Conservation (phyloP, 2,113 vertebrate genomes). For the Dromiciops gliroides region DNA sequence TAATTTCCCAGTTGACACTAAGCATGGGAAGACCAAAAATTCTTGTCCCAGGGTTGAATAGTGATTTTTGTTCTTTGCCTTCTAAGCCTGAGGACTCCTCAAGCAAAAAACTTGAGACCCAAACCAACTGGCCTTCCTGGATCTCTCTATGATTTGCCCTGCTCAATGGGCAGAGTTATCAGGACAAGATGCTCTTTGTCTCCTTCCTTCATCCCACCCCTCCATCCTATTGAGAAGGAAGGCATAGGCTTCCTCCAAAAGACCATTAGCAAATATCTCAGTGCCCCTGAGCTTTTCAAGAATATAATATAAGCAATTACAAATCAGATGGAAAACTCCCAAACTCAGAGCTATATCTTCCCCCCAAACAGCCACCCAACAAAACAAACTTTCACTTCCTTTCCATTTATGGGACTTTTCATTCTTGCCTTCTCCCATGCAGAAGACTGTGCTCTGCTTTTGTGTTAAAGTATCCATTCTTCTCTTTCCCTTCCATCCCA, state of each 20-base stretch:
- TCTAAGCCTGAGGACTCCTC: background rate
- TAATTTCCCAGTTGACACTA: background rate
- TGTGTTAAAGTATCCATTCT: background rate
- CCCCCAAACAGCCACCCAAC: background rate
- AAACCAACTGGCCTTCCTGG: background rate
- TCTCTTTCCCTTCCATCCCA: background rate
- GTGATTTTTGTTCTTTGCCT: background rate
- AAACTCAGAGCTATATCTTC: background rate
- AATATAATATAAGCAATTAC: background rate
- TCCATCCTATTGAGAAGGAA: slow-evolving; percentile 19
- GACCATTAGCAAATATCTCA: background rate
- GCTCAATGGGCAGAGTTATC: background rate
- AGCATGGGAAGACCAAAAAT: background rate
- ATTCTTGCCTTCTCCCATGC: background rate
- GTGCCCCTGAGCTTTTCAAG: background rate
- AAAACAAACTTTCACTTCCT: background rate
- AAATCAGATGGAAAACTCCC: background rate
- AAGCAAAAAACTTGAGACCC: background rate
- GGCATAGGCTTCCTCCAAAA: background rate
- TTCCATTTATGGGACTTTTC: background rate
- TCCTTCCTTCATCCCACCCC: background rate
- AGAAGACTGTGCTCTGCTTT: background rate
- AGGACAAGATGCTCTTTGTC: background rate
- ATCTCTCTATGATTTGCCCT: background rate
- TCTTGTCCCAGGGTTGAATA: background rate